Conservation (phyloP, 2,113 vertebrate genomes). For the Climacteris rufus region DNA sequence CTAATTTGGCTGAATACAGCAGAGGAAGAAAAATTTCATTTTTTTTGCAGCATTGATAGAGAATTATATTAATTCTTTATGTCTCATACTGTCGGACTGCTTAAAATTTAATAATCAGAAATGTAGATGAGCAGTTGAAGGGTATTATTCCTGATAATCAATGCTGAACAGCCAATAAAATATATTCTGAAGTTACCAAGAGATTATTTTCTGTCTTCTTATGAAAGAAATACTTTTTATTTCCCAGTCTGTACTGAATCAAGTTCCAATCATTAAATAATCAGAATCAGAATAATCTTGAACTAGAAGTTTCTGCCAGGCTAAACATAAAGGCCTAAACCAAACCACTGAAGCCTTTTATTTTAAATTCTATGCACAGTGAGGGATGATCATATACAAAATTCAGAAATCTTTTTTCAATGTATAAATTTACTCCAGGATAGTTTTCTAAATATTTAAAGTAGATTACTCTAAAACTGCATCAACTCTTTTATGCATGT, state of each 20-base stretch:
- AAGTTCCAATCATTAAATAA: neutral
- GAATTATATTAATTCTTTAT: slow-evolving; percentile 24
- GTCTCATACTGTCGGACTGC: neutral
- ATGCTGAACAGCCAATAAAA: neutral
- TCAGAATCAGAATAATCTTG: neutral
- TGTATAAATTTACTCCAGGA: neutral
- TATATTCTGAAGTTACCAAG: neutral
- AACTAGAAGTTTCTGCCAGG: neutral
- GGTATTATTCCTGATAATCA: neutral
- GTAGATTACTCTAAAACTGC: neutral
- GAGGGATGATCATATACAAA: neutral
- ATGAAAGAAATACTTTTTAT: neutral
- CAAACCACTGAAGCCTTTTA: neutral
- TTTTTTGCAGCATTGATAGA: neutral
- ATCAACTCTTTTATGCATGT: neutral
- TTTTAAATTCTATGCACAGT: neutral
- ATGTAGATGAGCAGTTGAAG: neutral
- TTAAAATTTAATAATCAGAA: slow-evolving; percentile 48
- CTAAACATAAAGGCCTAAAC: neutral
- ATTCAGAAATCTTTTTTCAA: neutral
- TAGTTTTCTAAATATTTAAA: neutral
- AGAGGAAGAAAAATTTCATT: neutral
- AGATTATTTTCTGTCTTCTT: neutral
- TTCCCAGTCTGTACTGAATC: neutral
- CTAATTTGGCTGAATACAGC: neutral